A percentile compares a stretch with the other conserved stretches of the same genome.
phyloP scores from a whole-genome alignment of 2,797 vertebrate species.

The Pipistrellus kuhlii region DNA sequence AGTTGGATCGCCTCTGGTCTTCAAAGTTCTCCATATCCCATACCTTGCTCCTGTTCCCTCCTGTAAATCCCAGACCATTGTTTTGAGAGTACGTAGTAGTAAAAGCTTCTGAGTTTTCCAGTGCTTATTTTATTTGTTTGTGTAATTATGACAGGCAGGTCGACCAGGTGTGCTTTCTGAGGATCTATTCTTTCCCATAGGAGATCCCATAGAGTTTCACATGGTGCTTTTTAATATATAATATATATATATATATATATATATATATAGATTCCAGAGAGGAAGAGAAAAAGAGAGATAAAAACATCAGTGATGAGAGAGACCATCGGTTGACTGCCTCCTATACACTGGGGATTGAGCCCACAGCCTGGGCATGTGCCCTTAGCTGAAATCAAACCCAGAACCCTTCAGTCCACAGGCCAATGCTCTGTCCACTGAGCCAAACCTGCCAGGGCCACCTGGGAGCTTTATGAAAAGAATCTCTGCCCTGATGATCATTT shows the following conservation, averaged over 20 bases:
- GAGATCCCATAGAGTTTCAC: neutral
- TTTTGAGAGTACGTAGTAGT: neutral
- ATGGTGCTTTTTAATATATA: too few species aligned
- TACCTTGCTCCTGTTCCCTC: rapidly evolving
- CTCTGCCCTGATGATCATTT: neutral
- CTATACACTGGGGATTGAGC: too few species aligned
- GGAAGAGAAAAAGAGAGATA: too few species aligned
- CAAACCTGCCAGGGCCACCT: too few species aligned
- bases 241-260: too few species aligned
- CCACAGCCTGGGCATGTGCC: too few species aligned
- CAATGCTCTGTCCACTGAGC: too few species aligned
- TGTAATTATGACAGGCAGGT: neutral
- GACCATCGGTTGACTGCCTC: too few species aligned
- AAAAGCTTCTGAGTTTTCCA: neutral
- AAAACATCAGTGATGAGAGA: too few species aligned
- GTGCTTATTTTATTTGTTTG: neutral
- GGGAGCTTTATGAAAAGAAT: neutral
- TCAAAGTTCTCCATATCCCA: neutral
- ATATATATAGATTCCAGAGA: too few species aligned
- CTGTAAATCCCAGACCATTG: neutral
- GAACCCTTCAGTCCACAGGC: too few species aligned
- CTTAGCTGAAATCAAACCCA: too few species aligned
- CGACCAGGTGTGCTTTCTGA: neutral
- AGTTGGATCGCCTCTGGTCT: conserved; percentile 74
- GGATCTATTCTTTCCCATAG: neutral